Conservation (phyloP, 2,797 vertebrate genomes). For the Okamejei kenojei region DNA sequence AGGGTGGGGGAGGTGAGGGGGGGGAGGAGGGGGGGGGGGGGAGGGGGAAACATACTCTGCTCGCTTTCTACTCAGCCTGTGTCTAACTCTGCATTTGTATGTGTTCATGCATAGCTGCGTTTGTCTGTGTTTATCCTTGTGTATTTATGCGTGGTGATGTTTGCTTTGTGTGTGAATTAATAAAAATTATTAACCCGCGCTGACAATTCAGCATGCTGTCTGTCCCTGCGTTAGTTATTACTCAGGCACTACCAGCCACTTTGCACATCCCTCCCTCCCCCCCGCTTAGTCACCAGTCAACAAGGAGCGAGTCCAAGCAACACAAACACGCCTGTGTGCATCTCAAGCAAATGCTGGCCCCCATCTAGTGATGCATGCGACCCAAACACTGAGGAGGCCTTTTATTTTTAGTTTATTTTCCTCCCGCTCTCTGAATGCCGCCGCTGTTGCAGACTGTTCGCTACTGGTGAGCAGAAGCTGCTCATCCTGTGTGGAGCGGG, state of each 20-base stretch:
- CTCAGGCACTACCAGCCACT: not conserved
- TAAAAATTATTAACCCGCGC: constrained; percentile 13
- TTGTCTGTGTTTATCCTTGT: not conserved
- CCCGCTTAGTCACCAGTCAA: not conserved
- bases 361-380: not conserved
- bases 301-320: not conserved
- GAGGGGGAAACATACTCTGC: too few relatives aligned
- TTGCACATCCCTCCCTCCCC: not conserved
- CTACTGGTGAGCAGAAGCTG: not conserved
- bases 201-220: not conserved
- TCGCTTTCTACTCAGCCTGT: too few relatives aligned
- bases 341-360: not conserved
- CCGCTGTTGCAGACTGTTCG: not conserved
- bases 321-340: not conserved
- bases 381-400: not conserved
- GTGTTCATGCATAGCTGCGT: not conserved
- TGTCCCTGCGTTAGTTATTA: not conserved
- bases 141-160: too few relatives aligned
- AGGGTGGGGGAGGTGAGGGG: too few relatives aligned
- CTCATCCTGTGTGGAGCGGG: not conserved
- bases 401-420: not conserved
- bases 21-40: too few relatives aligned
- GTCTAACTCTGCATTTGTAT: too few relatives aligned
- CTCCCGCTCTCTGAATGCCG: not conserved
- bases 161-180: too few relatives aligned